These are phyloP conservation scores for Drosophila paramelanica DNA, from an alignment of 2,888 invertebrate genomes.

Conservation along the genomic window DNA sequence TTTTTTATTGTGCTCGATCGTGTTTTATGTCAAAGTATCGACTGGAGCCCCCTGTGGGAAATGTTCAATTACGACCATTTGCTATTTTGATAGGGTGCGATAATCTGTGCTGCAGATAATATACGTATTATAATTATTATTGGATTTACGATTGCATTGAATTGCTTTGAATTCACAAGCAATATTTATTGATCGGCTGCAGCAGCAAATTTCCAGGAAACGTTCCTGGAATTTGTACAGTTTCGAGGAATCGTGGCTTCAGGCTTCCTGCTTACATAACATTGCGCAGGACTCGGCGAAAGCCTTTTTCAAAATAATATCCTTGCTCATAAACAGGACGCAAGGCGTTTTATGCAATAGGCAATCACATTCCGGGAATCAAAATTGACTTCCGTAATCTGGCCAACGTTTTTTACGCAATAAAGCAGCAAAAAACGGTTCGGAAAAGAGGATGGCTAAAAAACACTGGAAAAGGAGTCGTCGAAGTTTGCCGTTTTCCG, in stretches of 20 bases:
- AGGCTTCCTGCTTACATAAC: slow-evolving; percentile 42
- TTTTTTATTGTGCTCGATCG: slow-evolving; percentile 25
- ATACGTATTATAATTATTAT: background rate
- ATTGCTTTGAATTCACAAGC: background rate
- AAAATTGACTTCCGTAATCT: slow-evolving; percentile 50
- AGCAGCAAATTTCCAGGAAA: slow-evolving; percentile 10
- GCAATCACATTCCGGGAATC: slow-evolving; percentile 41
- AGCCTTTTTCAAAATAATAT: slow-evolving; percentile 16
- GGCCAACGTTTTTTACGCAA: slow-evolving; percentile 68
- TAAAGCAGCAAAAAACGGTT: slow-evolving; percentile 16
- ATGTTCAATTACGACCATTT: background rate
- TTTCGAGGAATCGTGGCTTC: background rate
- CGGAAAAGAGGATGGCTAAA: slow-evolving; percentile 27
- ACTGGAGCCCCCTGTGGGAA: slow-evolving; percentile 30
- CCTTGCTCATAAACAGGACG: slow-evolving; percentile 9
- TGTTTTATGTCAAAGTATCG: slow-evolving; percentile 33
- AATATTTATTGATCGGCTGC: slow-evolving; percentile 6
- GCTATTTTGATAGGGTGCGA: slow-evolving; percentile 18
- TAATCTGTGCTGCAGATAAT: slow-evolving; percentile 4
- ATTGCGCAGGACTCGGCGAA: slow-evolving; percentile 32
- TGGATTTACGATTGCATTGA: slow-evolving; percentile 16
- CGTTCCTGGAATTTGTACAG: background rate
- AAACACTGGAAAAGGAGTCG: slow-evolving; percentile 7
- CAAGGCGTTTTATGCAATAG: slow-evolving; percentile 37
- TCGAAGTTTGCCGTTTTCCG: slow-evolving; percentile 28